Percentiles rank a stretch among this genome's conserved stretches.
Conservation (phyloP, 2,888 invertebrate species). For the Cosmia pyralina region DNA sequence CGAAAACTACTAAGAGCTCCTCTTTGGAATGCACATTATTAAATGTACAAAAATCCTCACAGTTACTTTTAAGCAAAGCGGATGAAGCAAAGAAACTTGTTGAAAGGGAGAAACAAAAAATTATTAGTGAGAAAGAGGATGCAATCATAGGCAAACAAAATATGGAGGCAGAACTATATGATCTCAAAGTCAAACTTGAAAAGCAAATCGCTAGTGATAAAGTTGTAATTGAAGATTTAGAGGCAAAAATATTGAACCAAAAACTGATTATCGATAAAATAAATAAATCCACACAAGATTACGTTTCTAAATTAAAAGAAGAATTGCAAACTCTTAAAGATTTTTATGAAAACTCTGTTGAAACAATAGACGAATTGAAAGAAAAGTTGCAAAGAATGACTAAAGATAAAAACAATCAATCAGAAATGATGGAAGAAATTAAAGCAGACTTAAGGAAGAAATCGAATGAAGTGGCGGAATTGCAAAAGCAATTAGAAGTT, state of each 20-base stretch:
- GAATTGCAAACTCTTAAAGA: slow-evolving; percentile 76
- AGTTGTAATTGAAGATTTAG: slow-evolving; percentile 77
- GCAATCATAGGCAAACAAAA: slow-evolving; percentile 75
- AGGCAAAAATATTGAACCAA: slow-evolving; percentile 81
- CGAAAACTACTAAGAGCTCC: slow-evolving; percentile 71
- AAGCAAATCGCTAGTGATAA: slow-evolving; percentile 75
- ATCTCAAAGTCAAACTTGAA: slow-evolving; percentile 76
- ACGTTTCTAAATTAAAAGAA: slow-evolving; percentile 77
- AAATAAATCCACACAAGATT: slow-evolving; percentile 75
- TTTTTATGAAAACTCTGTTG: slow-evolving; percentile 74
- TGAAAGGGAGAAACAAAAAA: slow-evolving; percentile 85
- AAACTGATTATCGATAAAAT: slow-evolving; percentile 80
- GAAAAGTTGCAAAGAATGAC: slow-evolving; percentile 65
- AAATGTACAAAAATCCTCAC: slow-evolving; percentile 82
- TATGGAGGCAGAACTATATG: slow-evolving; percentile 76
- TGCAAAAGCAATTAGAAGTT: slow-evolving; percentile 71
- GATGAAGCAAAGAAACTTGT: slow-evolving; percentile 83
- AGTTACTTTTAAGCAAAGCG: slow-evolving; percentile 82
- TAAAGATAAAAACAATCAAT: slow-evolving; percentile 67
- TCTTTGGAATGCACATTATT: slow-evolving; percentile 79
- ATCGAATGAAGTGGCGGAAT: slow-evolving; percentile 69
- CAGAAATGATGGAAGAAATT: slow-evolving; percentile 66
- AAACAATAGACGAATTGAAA: slow-evolving; percentile 72
- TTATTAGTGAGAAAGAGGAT: slow-evolving; percentile 82
- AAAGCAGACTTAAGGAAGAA: slow-evolving; percentile 71